A percentile compares a stretch with the other conserved stretches of the same genome.
Conservation (phyloP, 2,888 invertebrate genomes). For the Lampropteryx suffumata region DNA sequence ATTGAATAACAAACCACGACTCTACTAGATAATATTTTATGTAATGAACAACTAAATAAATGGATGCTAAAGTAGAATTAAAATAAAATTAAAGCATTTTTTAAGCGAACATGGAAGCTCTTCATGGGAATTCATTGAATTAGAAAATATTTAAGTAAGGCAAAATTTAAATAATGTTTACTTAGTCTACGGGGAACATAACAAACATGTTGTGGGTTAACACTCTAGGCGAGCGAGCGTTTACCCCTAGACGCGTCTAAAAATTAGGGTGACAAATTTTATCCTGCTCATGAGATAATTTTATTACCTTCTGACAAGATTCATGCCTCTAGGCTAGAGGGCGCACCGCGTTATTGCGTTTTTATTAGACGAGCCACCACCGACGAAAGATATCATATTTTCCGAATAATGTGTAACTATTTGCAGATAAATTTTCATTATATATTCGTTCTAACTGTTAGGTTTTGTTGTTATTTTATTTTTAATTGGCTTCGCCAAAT, state of each 20-base stretch:
- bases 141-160: too few relatives aligned
- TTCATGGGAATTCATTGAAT: too few relatives aligned
- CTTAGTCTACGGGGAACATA: not conserved
- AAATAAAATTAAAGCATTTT: too few relatives aligned
- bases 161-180: not conserved
- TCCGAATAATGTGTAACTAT: slow-evolving; percentile 60
- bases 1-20: too few relatives aligned
- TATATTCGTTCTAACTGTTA: slow-evolving; percentile 44
- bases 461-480: too few relatives aligned
- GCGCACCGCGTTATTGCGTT: slow-evolving; percentile 70
- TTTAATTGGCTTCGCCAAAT: too few relatives aligned
- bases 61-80: too few relatives aligned
- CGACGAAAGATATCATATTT: slow-evolving; percentile 62
- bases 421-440: slow-evolving; percentile 50
- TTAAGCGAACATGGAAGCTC: too few relatives aligned
- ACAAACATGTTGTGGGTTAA: not conserved
- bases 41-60: too few relatives aligned
- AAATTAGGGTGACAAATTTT: slow-evolving; percentile 69
- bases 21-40: too few relatives aligned
- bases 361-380: slow-evolving; percentile 64
- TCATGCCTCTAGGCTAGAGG: slow-evolving; percentile 57
- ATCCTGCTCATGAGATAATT: slow-evolving; percentile 69
- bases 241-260: slow-evolving; percentile 40
- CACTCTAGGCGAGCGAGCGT: slow-evolving; percentile 19
- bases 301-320: slow-evolving; percentile 68